Percentiles rank a stretch among this genome's conserved stretches.
phyloP scores from a whole-genome alignment of 2,797 vertebrate species.

The Semaprochilodus insignis region DNA sequence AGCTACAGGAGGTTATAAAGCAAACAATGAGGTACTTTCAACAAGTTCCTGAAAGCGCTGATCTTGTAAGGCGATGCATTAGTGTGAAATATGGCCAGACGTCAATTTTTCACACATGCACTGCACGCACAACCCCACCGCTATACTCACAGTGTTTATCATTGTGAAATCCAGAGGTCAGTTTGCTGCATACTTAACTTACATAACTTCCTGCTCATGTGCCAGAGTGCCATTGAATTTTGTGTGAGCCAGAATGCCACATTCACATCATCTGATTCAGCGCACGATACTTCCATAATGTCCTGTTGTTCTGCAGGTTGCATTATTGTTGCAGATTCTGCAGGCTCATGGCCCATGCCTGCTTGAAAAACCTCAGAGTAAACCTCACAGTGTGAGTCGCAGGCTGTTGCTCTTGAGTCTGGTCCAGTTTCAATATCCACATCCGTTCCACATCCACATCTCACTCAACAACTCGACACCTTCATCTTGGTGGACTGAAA shows the following conservation, averaged over 20 bases:
- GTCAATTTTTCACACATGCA: too few species aligned
- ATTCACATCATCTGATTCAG: not conserved
- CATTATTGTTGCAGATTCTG: not conserved
- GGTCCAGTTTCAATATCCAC: conserved; percentile 19
- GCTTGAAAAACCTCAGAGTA: conserved; percentile 6
- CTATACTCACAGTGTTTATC: not conserved
- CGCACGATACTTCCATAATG: not conserved
- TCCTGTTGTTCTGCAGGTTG: not conserved
- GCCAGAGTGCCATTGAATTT: not conserved
- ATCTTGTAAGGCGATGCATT: not conserved
- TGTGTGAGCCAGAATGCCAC: not conserved
- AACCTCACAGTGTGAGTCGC: not conserved
- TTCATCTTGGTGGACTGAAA: not conserved
- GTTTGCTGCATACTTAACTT: not conserved
- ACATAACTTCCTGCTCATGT: not conserved
- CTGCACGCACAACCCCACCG: not conserved
- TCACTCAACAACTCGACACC: conserved; percentile 19
- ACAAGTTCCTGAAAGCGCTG: too few species aligned
- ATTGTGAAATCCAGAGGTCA: not conserved
- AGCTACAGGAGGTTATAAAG: not conserved
- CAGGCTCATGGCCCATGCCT: not conserved
- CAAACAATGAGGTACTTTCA: not conserved
- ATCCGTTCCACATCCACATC: not conserved
- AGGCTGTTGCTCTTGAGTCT: conserved; percentile 19
- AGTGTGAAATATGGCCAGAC: not conserved